phyloP scores from a whole-genome alignment of 1,140 invertebrate genomes.

The Euura lappo region DNA sequence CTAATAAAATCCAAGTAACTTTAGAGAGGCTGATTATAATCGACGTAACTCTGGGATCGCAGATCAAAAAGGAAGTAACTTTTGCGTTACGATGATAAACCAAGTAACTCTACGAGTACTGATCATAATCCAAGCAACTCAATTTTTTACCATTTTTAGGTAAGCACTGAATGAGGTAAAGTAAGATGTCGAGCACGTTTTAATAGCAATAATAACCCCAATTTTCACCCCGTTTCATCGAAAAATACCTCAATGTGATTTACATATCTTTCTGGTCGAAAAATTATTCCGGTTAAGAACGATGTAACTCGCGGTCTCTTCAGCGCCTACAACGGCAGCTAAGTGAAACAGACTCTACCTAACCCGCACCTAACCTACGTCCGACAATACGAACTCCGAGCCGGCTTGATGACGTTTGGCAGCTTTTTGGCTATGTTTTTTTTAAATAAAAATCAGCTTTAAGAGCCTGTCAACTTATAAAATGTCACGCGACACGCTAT shows the following conservation, averaged over 20 bases:
- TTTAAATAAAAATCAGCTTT: not conserved
- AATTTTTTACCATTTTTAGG: not conserved
- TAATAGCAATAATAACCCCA: not conserved
- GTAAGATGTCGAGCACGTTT: not conserved
- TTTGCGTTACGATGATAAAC: no score
- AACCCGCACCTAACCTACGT: not conserved
- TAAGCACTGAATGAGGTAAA: not conserved
- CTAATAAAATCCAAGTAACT: no score
- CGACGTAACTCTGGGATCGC: no score
- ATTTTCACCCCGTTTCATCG: no score
- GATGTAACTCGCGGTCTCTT: no score
- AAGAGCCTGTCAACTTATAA: not conserved
- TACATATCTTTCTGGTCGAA: no score
- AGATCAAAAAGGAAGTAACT: no score
- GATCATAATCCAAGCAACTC: not conserved
- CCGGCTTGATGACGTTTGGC: not conserved
- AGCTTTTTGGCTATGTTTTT: not conserved
- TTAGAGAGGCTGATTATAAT: no score
- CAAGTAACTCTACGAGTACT: no score
- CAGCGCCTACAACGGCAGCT: no score
- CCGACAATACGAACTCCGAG: not conserved
- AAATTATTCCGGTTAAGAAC: no score
- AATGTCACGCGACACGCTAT: not conserved
- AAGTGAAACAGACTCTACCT: not conserved
- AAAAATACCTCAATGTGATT: no score